Base-by-base conservation (phyloP, 2,113 vertebrate species). In the Boulengeromyrus knoepffleri region DNA sequence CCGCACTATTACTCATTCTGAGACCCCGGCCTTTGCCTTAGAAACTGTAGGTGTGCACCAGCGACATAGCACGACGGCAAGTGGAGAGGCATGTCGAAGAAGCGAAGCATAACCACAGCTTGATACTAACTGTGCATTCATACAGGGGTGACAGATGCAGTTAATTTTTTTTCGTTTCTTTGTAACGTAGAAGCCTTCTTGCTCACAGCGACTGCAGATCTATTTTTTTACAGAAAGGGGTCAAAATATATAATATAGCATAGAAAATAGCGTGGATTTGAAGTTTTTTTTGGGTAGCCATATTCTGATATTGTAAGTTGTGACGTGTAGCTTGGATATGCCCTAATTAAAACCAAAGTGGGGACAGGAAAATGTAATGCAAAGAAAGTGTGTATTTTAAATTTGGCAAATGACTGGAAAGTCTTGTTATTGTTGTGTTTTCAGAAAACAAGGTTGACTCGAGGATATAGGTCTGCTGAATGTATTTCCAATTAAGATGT, bases 11-110 rank as follows among this genome's bases (percentile, higher is more conserved):
- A 84, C 15, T 45, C 52, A 49, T n/a, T 19, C 31, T 21, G n/a
- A 56, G 12, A 9, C 17, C 3, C 94, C 91, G 92, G 93, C 94
- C 93, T 95, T 95, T 96, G 96, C 95, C 95, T 96, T 96, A 92
- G 74, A 49, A 92, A 91, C 92, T 93, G 90, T 89, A 92, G 93
- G 92, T 93, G 94, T 94, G 93, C 96, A 95, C 95, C 95, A 96
- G 95, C 95, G 96, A 93, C 92, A 92, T 93, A 91, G 94, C 91
- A 93, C 94, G 95, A 95, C 95, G 94, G 95, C 94, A 94, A 93
- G 92, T 93, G 94, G 93, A 93, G 88, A 87, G 21, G 91, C 66
- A 86, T 77, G 92, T 92, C 86, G 92, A 93, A 92, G 88, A 88
- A 21, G 17, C 58, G 19, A 39, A 62, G 36, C 31, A 12, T 15